Base-by-base conservation (phyloP, 2,797 vertebrate genomes). In the Gallinago solitaria region DNA sequence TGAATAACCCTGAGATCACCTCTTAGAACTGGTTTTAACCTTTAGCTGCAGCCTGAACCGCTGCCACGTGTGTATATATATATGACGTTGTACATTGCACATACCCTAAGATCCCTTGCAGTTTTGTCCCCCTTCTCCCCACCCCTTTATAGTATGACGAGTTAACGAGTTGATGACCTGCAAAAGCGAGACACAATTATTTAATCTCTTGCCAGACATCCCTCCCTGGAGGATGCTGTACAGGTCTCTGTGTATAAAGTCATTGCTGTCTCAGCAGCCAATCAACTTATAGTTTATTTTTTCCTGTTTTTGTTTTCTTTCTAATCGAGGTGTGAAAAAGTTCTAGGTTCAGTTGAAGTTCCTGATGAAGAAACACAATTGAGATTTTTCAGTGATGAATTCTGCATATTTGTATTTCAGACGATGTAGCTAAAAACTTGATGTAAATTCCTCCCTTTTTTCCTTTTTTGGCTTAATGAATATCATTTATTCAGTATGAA, bases 401-500 rank as follows among this genome's bases (percentile, higher is more conserved):
- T 99, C 99, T 99, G 99, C 99, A 99, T 99, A 99, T 99, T 99
- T 99, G 99, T 99, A 99, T 99, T 99, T 99, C 99, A 99, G 98
- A 99, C 98, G 98, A 99, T 99, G 99, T 99, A 99, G 99, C 99
- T 99, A 99, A 99, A 98, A 99, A 99, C 98, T 98, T 99, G 98
- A 99, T 99, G 99, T 99, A 99, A 99, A 99, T 99, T 99, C 99
- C 98, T 99, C 99, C 98, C 99, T 99, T 99, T 98, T 98, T 98
- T 98, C 98, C 98, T 99, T 99, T 99, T 99, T 99, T 99, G 99
- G 99, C 99, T 99, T 99, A 99, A 99, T 99, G 99, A 99, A 99
- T 99, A 99, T 99, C 99, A 99, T 99, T 99, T 99, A 99, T 99
- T 99, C 99, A 99, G 99, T 99, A 99, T 99, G 99, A 99, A 99